Evolutionary conservation across 2,888 invertebrate genomes (phyloP), one percentile per base, ranked within the genome.

Genomic region (Calameuta pallipes): DNA sequence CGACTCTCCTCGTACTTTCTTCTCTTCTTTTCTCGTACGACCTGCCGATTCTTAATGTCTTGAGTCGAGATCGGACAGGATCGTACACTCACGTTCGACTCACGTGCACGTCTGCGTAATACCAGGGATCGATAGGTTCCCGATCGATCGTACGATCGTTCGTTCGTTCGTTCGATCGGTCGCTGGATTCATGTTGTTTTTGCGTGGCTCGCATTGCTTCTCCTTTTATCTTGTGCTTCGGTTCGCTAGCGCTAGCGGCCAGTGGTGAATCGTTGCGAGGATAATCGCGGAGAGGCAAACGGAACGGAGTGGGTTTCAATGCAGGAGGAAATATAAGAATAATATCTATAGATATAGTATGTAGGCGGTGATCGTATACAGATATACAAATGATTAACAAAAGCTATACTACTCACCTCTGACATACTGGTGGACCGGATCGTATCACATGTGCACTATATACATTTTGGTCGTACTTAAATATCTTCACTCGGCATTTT

Each of bases 81-180:
- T 78, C 83, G 81, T 81, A 82, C 82, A 75, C 87, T 88, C 88
- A 88, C 88, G 88, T 88, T 88, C 82, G 76, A 79, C 86, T 84
- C 86, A 83, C 86, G 87, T 85, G 85, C 89, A 87, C 87, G 87
- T 86, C 89, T 88, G 90, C 90, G 90, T 90, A 90, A 90, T 90
- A 90, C 90, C 90, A 90, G 90, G 86, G 88, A 89, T 87, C 87
- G 86, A 86, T 85, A 86, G 87, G 86, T 84, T 83, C 84, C 76
- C 33, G 34, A 37, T 30, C 68, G 75, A 75, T 75, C 75, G 30
- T 11, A 37, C 31, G 71, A 56, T 31, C 71, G 73, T 75, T 75
- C 81, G 81, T 75, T 75, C 81, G 81, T 79, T 75, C 78, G 83
- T 87, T 83, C 89, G 87, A 87, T 86, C 86, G 85, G 85, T 84